Evolutionary conservation across 2,797 vertebrate species (phyloP).

Genomic region (Toxotes lorentzi): DNA sequence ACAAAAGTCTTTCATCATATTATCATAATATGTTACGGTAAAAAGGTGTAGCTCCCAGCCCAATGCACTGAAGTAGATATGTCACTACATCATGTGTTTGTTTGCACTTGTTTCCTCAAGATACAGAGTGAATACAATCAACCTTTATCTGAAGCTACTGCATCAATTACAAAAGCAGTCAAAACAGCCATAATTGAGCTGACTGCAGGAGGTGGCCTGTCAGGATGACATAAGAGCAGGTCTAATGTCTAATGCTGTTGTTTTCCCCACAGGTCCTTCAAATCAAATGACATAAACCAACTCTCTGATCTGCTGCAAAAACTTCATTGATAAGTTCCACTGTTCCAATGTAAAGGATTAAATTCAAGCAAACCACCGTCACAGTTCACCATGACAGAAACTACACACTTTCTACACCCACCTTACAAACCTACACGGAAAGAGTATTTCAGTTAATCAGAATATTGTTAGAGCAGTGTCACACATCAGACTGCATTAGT

Average conservation of each 20-base stretch:
- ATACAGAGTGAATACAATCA: background rate
- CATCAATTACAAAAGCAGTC: background rate
- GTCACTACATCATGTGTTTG: background rate
- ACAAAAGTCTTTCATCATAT: background rate
- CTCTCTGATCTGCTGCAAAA: too few species aligned
- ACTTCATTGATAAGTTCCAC: too few species aligned
- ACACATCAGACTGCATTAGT: background rate
- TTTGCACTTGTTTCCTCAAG: background rate
- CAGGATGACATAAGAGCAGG: too few species aligned
- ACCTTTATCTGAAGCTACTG: background rate
- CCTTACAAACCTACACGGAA: too few species aligned
- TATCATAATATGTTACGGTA: background rate
- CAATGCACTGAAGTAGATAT: background rate
- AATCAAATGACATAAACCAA: too few species aligned
- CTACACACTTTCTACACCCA: background rate
- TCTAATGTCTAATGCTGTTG: too few species aligned
- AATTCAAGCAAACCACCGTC: too few species aligned
- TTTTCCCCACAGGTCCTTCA: too few species aligned
- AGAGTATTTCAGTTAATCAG: constrained; percentile 10
- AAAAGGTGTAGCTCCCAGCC: background rate
- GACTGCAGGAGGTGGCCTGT: background rate
- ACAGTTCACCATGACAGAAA: background rate
- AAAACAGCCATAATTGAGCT: background rate
- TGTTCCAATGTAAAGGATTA: too few species aligned
- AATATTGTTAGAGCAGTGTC: constrained; percentile 11